Evolutionary conservation across 53 echinoderm and acorn worm genomes (phyloP), one percentile per base, ranked within the genome.

Genomic region (Echinarachnius parma): DNA sequence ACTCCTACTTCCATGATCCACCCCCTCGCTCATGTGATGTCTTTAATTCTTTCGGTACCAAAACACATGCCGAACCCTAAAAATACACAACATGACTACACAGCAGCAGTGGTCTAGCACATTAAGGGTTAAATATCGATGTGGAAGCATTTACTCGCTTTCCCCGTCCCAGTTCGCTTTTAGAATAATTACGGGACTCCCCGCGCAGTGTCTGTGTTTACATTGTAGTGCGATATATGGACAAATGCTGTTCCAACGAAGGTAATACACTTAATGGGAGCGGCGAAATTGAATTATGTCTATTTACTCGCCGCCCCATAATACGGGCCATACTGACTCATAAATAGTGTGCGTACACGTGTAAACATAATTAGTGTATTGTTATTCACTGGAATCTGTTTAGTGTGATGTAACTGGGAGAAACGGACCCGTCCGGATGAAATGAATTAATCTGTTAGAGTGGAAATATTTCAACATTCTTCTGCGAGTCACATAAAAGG

Each of bases 271-370:
- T 53, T 53, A 69, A 53, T 50, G 70, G 34, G 10, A 69, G 53
- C 70, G 53, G 52, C 52, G 70, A 69, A 69, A 69, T 69, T 69
- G 70, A 69, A 69, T 69, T 69, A 69, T 34, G 53, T 53, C 70
- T 69, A 53, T 69, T 69, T 20, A 53, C 70, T 11, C 52, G 34
- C 53, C 70, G 70, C 53, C 53, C 53, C 70, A 69, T 34, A 69
- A 69, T 69, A 69, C 53, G 11, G 31, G 15, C 52, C 34, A 35
- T 69, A 69, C 53, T 69, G 52, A 69, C 70, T 53, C 70, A 53
- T 69, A 69, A 69, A 69, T 53, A 69, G 70, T 53, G 53, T 53
- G 70, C 53, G 70, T 69, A 69, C 52, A 69, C 70, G 53, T 69
- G 53, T 69, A 53, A 69, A 69, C 34, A 53, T 53, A 69, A 69